Evolutionary conservation across 30 jellyfish, hydroid and myxozoan genomes (phyloP), one percentile per base, ranked within the genome.

Genomic region (Rhopilema esculentum): DNA sequence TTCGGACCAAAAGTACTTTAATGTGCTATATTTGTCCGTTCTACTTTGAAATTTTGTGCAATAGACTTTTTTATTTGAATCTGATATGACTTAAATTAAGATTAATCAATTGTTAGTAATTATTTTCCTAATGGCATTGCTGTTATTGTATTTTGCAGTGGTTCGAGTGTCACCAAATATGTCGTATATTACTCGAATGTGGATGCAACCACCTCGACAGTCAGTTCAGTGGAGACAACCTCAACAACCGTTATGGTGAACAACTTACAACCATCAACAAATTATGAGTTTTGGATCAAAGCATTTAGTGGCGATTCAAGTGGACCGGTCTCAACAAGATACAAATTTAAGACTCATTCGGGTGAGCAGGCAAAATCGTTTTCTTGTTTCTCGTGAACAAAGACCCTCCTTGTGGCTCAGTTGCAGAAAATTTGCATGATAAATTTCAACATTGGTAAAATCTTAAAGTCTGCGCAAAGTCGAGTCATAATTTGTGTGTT

Each of bases 91-190:
- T n/a, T n/a, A n/a, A n/a, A n/a, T n/a, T n/a, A n/a, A n/a, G n/a
- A n/a, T n/a, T n/a, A n/a, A n/a, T n/a, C n/a, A n/a, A n/a, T n/a
- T n/a, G n/a, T n/a, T n/a, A n/a, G n/a, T n/a, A n/a, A n/a, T n/a
- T n/a, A n/a, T n/a, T n/a, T n/a, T n/a, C n/a, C n/a, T n/a, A n/a
- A n/a, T n/a, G n/a, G n/a, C n/a, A n/a, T n/a, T n/a, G n/a, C 49
- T 18, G 6, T 50, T 52, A 9, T 63, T 68, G 63, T 22, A 61
- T 7, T 40, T 20, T 77, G 27, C 77, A 95, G 99, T 75, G 96
- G 97, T 4, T 68, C 99, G 23, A 21, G 76, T 0, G 93, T 90
- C 29, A 78, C 97, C 27, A 89, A 62, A 40, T 95, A 95, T 72
- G 73, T 75, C 23, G 91, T 95, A 0, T 72, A 64, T 62, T 95